A percentile compares a stretch with the other conserved stretches of the same genome.
These are phyloP conservation scores for Drosophila lini DNA, from an alignment of 1,140 invertebrate genomes.

Conservation along the genomic window DNA sequence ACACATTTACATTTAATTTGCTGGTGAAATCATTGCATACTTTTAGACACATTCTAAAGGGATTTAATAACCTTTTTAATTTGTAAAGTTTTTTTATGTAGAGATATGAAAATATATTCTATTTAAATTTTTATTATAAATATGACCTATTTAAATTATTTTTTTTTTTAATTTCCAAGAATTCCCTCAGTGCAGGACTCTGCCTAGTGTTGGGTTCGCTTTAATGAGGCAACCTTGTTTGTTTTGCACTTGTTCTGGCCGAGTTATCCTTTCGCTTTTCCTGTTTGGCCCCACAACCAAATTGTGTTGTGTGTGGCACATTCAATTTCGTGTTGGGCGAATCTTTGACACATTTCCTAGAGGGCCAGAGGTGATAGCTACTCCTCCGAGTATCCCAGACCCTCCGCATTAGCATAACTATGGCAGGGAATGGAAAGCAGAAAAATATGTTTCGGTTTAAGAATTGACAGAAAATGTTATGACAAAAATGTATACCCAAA, in stretches of 20 bases:
- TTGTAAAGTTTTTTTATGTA: neutral
- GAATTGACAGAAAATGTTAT: slow-evolving; percentile 22
- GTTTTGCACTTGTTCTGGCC: slow-evolving; percentile 35
- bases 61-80: neutral
- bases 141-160: no score
- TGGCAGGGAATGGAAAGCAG: slow-evolving; percentile 19
- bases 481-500: slow-evolving; percentile 34
- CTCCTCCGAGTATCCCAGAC: neutral
- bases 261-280: slow-evolving; percentile 32
- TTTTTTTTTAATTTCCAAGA: no score
- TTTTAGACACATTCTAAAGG: neutral
- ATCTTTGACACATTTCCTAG: slow-evolving; percentile 37
- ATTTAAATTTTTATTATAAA: neutral
- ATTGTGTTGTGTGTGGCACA: slow-evolving; percentile 12
- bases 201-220: neutral
- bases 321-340: slow-evolving; percentile 8
- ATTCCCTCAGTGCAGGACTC: slow-evolving; percentile 4
- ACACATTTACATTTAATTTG: no score
- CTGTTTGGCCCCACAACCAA: slow-evolving; percentile 14
- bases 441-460: slow-evolving; percentile 33
- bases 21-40: neutral
- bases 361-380: slow-evolving; percentile 15
- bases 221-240: slow-evolving; percentile 34
- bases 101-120: neutral
- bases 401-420: slow-evolving; percentile 54